Evolutionary conservation across 2,888 invertebrate genomes (phyloP), one percentile per base, ranked within the genome.

Genomic region (Carcina quercana): DNA sequence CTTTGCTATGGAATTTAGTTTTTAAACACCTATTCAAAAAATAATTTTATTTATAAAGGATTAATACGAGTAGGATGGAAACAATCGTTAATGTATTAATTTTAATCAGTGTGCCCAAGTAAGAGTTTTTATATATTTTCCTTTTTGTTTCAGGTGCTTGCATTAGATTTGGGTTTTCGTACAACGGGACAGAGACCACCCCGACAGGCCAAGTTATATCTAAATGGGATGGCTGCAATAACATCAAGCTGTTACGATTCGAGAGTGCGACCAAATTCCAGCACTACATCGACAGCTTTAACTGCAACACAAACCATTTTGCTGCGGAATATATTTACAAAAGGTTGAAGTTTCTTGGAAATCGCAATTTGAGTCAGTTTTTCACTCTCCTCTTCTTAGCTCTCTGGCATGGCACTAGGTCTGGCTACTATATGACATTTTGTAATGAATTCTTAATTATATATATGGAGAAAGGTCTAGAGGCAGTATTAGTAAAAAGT

Each of bases 251-350:
- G n/a, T 60, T 80, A 15, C 80, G 91, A 1, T 93, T 94, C 59
- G 97, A 98, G 74, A 88, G 89, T 20, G 92, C 95, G 2, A 91
- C 90, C 7, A 91, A 91, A 42, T 95, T 96, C 80, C 90, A 91
- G 37, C 91, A 95, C 54, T 93, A 96, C 62, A 95, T 98, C 25
- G 87, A 89, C 37, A 93, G 96, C 22, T 98, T 98, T 73, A 98
- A 98, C 71, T 93, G 92, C 38, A 97, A 97, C 70, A 98, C 98
- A 0, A 98, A 98, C 74, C 87, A 90, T 32, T 98, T 98, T 92
- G 93, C 96, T 35, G 92, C 92, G 0, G 93, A 95, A 75, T 97
- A 98, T 66, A 85, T 98, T 13, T 98, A 96, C 83, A 98, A 98
- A 65, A 87, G 98, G 2, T 85, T 98, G 24, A 94, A 92, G 61